Base-by-base conservation (phyloP, 2,888 invertebrate species). In the Eupithecia inturbata region DNA sequence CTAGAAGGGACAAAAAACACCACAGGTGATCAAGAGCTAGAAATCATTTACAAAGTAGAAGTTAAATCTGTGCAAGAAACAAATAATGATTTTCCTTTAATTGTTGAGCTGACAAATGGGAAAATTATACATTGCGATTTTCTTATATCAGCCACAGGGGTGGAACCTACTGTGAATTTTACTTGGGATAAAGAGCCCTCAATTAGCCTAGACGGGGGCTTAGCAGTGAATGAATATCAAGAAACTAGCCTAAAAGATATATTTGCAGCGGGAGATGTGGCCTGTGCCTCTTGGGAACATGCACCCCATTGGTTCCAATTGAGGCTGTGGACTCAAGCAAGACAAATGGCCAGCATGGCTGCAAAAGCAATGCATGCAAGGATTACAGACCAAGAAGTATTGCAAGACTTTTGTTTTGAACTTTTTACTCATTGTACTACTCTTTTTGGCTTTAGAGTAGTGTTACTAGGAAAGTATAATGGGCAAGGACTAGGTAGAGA, bases 401-500 rank as follows among this genome's bases (percentile, higher is more conserved):
- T 96, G 72, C 97, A 97, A 91, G 99, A 99, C 89, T 99, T 99
- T 89, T 98, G 98, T 88, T 99, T 99, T 93, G 99, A 99, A 92
- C 91, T 99, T 49, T 99, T 99, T 87, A 97, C 99, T 0, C 99
- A 99, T 91, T 98, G 98, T 26, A 99, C 99, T 0, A 96, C 96
- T 78, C 97, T 99, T 81, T 99, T 99, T 94, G 98, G 98, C 4
- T 97, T 96, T 86, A 98, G 99, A 95, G 98, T 99, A 2, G 96
- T 99, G 28, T 93, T 99, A 69, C 92, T 99, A 66, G 99, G 99
- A 12, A 96, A 98, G 76, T 99, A 96, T 87, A 99, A 99, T 95
- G 99, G 97, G 0, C 99, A 99, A 91, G 97, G 96, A 12, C 91
- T 99, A 76, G 96, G 96, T 0, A 95, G 89, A 7, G 94, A 96